Evolutionary conservation across 2,888 invertebrate genomes (phyloP).

Genomic region (Pycnomerus fuliginosus): DNA sequence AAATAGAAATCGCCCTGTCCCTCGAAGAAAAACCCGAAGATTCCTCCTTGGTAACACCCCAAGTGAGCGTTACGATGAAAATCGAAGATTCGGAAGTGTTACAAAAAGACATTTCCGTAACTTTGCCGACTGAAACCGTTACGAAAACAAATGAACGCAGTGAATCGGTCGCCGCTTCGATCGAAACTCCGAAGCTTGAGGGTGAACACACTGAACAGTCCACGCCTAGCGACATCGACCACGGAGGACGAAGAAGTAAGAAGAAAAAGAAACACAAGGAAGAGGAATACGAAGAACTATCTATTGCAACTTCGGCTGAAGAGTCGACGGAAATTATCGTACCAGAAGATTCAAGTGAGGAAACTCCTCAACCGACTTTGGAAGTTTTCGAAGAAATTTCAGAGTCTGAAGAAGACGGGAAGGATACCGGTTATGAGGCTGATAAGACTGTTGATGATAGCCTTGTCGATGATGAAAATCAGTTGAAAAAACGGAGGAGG

Average conservation of each 20-base stretch:
- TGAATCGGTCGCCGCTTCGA: slow-evolving; percentile 23
- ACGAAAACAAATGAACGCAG: slow-evolving; percentile 13
- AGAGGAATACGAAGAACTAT: slow-evolving; percentile 37
- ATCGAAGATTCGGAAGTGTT: slow-evolving; percentile 40
- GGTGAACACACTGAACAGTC: slow-evolving; percentile 44
- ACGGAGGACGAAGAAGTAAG: slow-evolving; percentile 60
- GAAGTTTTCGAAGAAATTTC: slow-evolving; percentile 46
- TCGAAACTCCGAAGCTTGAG: slow-evolving; percentile 44
- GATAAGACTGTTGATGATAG: slow-evolving; percentile 65
- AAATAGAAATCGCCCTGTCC: slow-evolving; percentile 46
- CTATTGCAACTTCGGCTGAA: slow-evolving; percentile 54
- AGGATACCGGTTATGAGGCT: slow-evolving; percentile 72
- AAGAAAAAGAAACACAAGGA: slow-evolving; percentile 66
- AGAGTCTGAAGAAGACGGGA: slow-evolving; percentile 51
- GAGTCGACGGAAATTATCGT: slow-evolving; percentile 58
- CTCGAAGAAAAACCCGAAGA: slow-evolving; percentile 53
- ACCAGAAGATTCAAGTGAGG: slow-evolving; percentile 57
- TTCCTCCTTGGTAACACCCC: slow-evolving; percentile 45
- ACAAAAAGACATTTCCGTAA: slow-evolving; percentile 45
- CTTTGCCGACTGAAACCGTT: slow-evolving; percentile 39
- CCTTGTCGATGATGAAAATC: slow-evolving; percentile 54
- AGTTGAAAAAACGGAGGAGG: slow-evolving; percentile 50
- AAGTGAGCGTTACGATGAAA: slow-evolving; percentile 42
- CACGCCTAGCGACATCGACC: slow-evolving; percentile 51
- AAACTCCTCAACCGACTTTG: slow-evolving; percentile 57